Evolutionary conservation across 2,888 invertebrate genomes (phyloP).

Genomic region (Sesia bembeciformis): DNA sequence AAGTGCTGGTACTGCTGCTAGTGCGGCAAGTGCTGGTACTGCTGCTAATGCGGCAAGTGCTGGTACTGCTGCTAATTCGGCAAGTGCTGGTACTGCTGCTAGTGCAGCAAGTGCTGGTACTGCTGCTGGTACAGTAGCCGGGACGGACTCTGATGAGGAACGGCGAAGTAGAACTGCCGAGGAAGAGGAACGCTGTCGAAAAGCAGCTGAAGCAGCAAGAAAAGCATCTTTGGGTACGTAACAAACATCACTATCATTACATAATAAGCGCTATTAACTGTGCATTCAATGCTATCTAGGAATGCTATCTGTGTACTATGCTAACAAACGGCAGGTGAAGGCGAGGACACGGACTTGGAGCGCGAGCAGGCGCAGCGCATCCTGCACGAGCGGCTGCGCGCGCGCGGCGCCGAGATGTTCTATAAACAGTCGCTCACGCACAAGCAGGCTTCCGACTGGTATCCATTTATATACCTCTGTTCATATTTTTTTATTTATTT

Average conservation of each 20-base stretch:
- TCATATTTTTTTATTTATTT: background rate
- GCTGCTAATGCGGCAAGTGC: constrained; percentile 5
- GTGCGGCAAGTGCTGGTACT: constrained; percentile 6
- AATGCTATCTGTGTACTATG: too few relatives aligned
- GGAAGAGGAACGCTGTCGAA: too few relatives aligned
- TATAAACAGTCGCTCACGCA: constrained; percentile 45
- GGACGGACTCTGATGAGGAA: too few relatives aligned
- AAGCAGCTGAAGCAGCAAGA: too few relatives aligned
- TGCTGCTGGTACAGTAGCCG: background rate
- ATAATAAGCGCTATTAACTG: too few relatives aligned
- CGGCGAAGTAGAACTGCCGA: too few relatives aligned
- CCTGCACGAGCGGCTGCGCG: constrained; percentile 28
- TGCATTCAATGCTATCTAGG: too few relatives aligned
- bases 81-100: constrained; percentile 1
- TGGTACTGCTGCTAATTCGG: constrained; percentile 5
- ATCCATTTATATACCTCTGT: constrained; percentile 3
- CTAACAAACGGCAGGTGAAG: background rate
- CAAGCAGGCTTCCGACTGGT: constrained; percentile 39
- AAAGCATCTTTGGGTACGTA: too few relatives aligned
- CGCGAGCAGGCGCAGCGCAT: constrained; percentile 25
- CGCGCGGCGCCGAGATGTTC: constrained; percentile 34
- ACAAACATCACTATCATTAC: too few relatives aligned
- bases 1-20: constrained; percentile 7
- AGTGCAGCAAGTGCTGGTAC: constrained; percentile 1
- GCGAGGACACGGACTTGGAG: constrained; percentile 2